Evolutionary conservation across 2,888 invertebrate species (phyloP).

Genomic region (Himalopsyche kuldschensis): DNA sequence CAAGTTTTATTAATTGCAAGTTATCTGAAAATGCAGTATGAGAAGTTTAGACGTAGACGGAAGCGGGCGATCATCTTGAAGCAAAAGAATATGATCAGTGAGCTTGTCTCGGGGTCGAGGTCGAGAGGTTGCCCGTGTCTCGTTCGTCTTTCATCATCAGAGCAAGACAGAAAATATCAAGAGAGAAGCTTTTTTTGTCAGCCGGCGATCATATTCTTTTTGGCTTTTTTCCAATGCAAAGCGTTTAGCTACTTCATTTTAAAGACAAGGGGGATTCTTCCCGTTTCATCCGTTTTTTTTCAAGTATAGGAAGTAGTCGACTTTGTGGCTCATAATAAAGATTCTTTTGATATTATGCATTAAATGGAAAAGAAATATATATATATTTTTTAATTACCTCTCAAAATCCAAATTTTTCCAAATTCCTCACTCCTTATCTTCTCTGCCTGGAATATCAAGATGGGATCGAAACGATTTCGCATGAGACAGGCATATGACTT

Average conservation of each 20-base stretch:
- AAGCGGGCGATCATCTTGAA: slow-evolving; percentile 45
- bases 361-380: background rate
- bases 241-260: background rate
- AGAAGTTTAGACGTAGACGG: slow-evolving; percentile 46
- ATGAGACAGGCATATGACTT: background rate
- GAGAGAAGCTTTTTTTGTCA: slow-evolving; percentile 37
- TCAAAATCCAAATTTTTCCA: background rate
- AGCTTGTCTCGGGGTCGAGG: slow-evolving; percentile 8
- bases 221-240: background rate
- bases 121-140: background rate
- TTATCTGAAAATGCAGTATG: slow-evolving; percentile 44
- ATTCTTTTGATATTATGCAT: background rate
- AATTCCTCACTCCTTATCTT: background rate
- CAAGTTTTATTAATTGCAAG: slow-evolving; percentile 54
- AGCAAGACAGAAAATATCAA: slow-evolving; percentile 39
- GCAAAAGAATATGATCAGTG: slow-evolving; percentile 57
- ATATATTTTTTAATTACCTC: background rate
- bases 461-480: background rate
- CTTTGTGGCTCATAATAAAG: background rate
- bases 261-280: background rate
- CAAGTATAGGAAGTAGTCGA: background rate
- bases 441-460: background rate
- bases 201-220: slow-evolving; percentile 39
- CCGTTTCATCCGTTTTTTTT: background rate
- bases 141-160: slow-evolving; percentile 22